These are phyloP conservation scores for Trichonephila clavipes DNA, from an alignment of 1,140 invertebrate genomes.

Conservation along the genomic window DNA sequence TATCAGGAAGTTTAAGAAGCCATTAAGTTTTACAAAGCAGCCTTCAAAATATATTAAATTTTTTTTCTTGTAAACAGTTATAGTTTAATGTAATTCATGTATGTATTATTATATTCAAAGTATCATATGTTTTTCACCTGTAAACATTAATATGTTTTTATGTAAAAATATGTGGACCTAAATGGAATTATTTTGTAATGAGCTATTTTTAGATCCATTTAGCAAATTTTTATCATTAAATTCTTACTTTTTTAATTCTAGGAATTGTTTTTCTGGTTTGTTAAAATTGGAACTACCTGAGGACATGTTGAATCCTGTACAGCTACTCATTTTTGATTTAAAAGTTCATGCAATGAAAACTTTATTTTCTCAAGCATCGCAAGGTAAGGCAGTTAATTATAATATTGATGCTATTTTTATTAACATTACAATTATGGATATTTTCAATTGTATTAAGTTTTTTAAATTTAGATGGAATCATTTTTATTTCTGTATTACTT, in stretches of 20 bases:
- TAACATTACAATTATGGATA: too few relatives aligned
- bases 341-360: constrained; percentile 92
- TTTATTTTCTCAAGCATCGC: constrained; percentile 90
- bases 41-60: too few relatives aligned
- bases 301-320: constrained; percentile 90
- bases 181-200: too few relatives aligned
- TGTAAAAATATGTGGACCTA: too few relatives aligned
- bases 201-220: background rate
- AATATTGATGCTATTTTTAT: too few relatives aligned
- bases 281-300: constrained; percentile 87
- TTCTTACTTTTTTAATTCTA: constrained; percentile 77
- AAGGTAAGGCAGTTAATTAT: constrained; percentile 79
- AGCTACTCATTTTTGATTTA: constrained; percentile 92
- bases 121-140: too few relatives aligned
- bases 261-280: constrained; percentile 80
- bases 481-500: background rate
- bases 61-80: too few relatives aligned
- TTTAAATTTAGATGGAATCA: background rate
- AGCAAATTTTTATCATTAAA: background rate
- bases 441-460: background rate
- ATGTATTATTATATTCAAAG: too few relatives aligned
- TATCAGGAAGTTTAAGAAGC: too few relatives aligned
- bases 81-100: too few relatives aligned
- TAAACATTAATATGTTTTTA: too few relatives aligned
- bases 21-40: too few relatives aligned